Conservation (phyloP, 2,888 invertebrate species). For the Amitus sp. region DNA sequence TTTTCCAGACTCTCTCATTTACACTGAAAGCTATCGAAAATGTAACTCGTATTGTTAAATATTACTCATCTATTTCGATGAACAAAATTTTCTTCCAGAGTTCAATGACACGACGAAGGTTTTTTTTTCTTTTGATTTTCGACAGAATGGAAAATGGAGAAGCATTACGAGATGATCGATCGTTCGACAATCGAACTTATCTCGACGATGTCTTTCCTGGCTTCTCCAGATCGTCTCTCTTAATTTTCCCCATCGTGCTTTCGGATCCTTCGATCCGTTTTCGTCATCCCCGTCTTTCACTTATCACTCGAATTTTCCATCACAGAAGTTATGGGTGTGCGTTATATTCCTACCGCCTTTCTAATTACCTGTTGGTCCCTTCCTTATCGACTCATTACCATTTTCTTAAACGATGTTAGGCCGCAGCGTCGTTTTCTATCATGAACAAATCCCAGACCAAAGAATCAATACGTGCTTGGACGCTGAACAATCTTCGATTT, state of each 20-base stretch:
- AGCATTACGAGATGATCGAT: slow-evolving; percentile 17
- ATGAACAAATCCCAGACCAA: slow-evolving; percentile 13
- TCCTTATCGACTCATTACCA: slow-evolving; percentile 29
- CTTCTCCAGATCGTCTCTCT: slow-evolving; percentile 9
- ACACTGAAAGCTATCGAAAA: too few relatives aligned
- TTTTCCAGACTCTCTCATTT: too few relatives aligned
- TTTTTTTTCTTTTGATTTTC: neutral
- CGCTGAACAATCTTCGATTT: too few relatives aligned
- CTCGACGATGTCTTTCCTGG: slow-evolving; percentile 12
- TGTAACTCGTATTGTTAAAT: too few relatives aligned
- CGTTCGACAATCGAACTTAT: slow-evolving; percentile 14
- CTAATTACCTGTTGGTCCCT: slow-evolving; percentile 50
- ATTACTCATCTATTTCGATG: too few relatives aligned
- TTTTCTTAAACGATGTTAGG: slow-evolving; percentile 40
- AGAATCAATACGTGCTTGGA: slow-evolving; percentile 26
- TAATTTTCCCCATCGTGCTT: slow-evolving; percentile 17
- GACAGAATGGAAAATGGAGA: neutral
- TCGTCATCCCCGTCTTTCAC: slow-evolving; percentile 10
- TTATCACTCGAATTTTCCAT: slow-evolving; percentile 42
- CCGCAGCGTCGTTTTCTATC: slow-evolving; percentile 26
- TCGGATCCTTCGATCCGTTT: slow-evolving; percentile 22
- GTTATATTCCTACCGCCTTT: slow-evolving; percentile 48
- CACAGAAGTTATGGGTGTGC: slow-evolving; percentile 35
- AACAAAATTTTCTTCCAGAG: too few relatives aligned
- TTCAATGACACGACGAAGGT: neutral